A percentile compares a stretch with the other conserved stretches of the same genome.
Conservation (phyloP, 2,888 invertebrate genomes). For the Hybos culiciformis region DNA sequence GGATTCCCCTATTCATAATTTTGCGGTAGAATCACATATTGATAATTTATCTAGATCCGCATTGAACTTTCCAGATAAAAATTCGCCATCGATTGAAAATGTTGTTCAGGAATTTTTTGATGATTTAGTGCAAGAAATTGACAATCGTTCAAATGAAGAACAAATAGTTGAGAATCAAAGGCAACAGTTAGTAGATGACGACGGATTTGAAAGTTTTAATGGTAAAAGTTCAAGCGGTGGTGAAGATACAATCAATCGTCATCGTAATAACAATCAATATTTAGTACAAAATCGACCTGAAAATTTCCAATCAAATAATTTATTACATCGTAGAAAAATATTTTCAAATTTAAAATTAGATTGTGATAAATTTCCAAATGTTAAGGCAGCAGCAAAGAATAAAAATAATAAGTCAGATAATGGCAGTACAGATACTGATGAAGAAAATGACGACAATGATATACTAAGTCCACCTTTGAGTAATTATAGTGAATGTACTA, state of each 20-base stretch:
- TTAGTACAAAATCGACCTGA: conserved; percentile 3
- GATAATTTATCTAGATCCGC: conserved; percentile 7
- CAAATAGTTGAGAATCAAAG: conserved; percentile 9
- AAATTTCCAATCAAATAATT: too few relatives aligned
- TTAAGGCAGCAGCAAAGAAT: background rate
- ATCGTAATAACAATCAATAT: background rate
- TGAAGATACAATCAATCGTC: conserved; percentile 22
- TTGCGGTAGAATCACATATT: conserved; percentile 20
- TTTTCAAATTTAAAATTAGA: too few relatives aligned
- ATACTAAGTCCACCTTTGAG: conserved; percentile 44
- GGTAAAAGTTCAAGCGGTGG: conserved; percentile 62
- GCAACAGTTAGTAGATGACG: conserved; percentile 45
- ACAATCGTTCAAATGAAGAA: too few relatives aligned
- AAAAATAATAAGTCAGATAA: conserved; percentile 9
- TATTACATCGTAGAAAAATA: too few relatives aligned
- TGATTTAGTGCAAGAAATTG: conserved; percentile 14
- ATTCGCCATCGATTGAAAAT: conserved; percentile 14
- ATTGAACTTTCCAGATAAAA: background rate
- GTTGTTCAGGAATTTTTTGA: conserved; percentile 19
- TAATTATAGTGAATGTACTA: conserved; percentile 42
- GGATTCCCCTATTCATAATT: conserved; percentile 33
- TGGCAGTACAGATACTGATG: conserved; percentile 31
- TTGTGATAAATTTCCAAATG: too few relatives aligned
- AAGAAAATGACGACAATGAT: conserved; percentile 42
- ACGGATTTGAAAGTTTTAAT: conserved; percentile 75